Conservation (phyloP, 2,797 vertebrate genomes). For the Chelonia mydas region DNA sequence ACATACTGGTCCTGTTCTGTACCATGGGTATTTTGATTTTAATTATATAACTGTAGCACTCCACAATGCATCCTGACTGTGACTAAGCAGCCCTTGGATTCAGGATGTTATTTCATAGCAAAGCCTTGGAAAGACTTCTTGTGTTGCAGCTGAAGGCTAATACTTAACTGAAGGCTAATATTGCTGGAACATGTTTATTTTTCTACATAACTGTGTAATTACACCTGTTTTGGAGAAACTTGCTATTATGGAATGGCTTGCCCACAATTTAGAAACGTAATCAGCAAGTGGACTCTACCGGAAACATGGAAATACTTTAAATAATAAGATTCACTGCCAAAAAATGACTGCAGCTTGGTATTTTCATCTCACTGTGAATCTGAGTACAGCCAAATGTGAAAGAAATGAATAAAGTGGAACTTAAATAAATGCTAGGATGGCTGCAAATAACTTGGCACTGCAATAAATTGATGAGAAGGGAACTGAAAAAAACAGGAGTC, state of each 20-base stretch:
- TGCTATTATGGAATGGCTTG: background rate
- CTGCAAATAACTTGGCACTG: conserved; percentile 23
- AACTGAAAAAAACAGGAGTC: background rate
- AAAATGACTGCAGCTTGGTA: background rate
- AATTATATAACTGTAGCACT: background rate
- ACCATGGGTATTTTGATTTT: background rate
- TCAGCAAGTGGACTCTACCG: background rate
- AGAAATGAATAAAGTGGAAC: background rate
- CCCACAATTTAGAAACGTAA: background rate
- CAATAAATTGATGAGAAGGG: background rate
- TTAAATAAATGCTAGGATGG: background rate
- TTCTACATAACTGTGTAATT: background rate
- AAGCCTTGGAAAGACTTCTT: background rate
- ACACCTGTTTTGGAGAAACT: background rate
- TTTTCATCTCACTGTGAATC: conserved; percentile 16
- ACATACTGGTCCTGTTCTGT: background rate
- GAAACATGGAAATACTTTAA: conserved; percentile 30
- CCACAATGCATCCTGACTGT: background rate
- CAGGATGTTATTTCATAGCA: background rate
- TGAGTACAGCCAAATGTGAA: background rate
- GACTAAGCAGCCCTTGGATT: background rate
- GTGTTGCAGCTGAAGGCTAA: background rate
- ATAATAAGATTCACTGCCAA: background rate
- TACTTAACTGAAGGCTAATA: background rate
- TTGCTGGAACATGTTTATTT: background rate